phyloP scores from a whole-genome alignment of 2,888 invertebrate genomes.

The Calliscelio sp. region DNA sequence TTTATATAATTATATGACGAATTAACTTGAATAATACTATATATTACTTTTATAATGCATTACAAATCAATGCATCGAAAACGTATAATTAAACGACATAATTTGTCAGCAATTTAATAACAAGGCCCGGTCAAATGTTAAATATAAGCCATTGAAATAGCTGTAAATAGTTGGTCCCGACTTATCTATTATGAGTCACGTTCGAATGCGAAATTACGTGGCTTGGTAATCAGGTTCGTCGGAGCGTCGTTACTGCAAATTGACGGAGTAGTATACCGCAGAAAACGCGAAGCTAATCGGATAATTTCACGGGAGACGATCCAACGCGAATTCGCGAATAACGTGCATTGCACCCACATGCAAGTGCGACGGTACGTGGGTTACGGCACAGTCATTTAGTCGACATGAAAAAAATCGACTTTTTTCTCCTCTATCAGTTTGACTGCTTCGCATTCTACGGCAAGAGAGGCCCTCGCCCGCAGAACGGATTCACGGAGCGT shows the following conservation, averaged over 20 bases:
- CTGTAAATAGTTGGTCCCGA: slow-evolving; percentile 13
- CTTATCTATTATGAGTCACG: slow-evolving; percentile 38
- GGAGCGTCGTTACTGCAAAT: slow-evolving; percentile 74
- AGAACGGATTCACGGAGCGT: slow-evolving; percentile 83
- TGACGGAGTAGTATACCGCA: slow-evolving; percentile 77
- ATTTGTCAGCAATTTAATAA: slow-evolving; percentile 7
- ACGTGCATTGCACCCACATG: slow-evolving; percentile 54
- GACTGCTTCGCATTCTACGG: too few relatives aligned
- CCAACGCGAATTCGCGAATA: slow-evolving; percentile 68
- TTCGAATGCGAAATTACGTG: slow-evolving; percentile 51
- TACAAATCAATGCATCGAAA: too few relatives aligned
- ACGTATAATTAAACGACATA: background rate
- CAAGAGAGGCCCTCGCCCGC: slow-evolving; percentile 62
- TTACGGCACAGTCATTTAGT: slow-evolving; percentile 65
- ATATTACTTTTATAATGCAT: too few relatives aligned
- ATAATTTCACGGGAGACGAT: slow-evolving; percentile 81
- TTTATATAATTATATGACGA: too few relatives aligned
- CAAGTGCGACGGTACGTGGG: slow-evolving; percentile 60
- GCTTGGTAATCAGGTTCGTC: slow-evolving; percentile 53
- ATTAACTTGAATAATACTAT: too few relatives aligned
- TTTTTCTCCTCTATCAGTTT: slow-evolving; percentile 42
- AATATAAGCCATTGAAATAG: slow-evolving; percentile 5
- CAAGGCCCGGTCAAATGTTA: background rate
- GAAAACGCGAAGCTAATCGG: slow-evolving; percentile 81
- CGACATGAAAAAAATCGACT: slow-evolving; percentile 66